Evolutionary conservation across 2,797 vertebrate species (phyloP).

Genomic region (Xiphorhynchus erythropygius): DNA sequence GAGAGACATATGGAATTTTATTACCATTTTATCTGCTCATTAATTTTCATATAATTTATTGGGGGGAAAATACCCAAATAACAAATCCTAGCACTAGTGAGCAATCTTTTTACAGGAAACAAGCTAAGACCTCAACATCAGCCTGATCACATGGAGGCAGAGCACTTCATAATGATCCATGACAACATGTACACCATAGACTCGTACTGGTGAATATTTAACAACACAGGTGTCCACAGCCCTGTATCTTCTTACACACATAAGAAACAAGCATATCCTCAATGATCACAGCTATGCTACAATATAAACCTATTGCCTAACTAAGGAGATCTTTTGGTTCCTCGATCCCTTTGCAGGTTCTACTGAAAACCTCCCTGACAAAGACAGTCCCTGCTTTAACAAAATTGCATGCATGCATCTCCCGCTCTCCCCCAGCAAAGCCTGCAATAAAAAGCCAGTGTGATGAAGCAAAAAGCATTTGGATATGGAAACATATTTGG

Average conservation of each 20-base stretch:
- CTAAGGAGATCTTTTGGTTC: neutral
- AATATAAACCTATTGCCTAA: neutral
- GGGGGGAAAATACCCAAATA: neutral
- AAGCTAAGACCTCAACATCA: neutral
- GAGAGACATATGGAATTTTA: neutral
- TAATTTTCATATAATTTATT: neutral
- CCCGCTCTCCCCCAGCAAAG: neutral
- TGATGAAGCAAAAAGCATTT: constrained; percentile 60
- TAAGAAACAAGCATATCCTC: neutral
- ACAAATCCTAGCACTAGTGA: neutral
- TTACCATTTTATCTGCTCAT: neutral
- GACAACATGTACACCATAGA: neutral
- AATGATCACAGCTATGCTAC: neutral
- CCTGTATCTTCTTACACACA: neutral
- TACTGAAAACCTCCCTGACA: neutral
- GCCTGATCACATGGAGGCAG: neutral
- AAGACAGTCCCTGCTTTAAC: neutral
- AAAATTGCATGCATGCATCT: neutral
- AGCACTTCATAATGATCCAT: neutral
- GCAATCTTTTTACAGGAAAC: neutral
- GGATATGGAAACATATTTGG: constrained; percentile 16
- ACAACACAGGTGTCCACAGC: neutral
- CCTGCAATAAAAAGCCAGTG: constrained; percentile 35
- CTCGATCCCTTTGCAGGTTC: neutral
- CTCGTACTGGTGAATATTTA: neutral